Base-by-base conservation (phyloP, 2,797 vertebrate genomes). In the Pseudotriccus pelzelni region DNA sequence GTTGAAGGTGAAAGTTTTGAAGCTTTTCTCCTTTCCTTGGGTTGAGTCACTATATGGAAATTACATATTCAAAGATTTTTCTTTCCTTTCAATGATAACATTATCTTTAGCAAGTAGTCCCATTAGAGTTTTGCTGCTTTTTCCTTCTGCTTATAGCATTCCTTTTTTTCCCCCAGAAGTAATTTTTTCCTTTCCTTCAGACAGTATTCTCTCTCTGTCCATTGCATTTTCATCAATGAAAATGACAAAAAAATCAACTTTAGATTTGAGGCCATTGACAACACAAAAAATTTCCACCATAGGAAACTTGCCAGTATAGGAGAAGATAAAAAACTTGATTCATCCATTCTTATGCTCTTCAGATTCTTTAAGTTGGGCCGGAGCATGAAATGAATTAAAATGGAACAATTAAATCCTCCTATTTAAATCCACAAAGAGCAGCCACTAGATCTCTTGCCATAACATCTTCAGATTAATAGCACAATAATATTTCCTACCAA, bases 191-290 rank as follows among this genome's bases (percentile, higher is more conserved):
- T 76, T 73, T 64, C 6, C 12, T 53, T 76, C 9, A 68, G 46
- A 76, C 28, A 56, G 16, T 79, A 76, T 76, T 79, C 79, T 92
- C 27, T n/a, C 46, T 85, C 12, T 62, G 24, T 53, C 39, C 44
- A 18, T 49, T 70, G 34, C 6, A 46, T 94, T 95, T 94, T 83
- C 50, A 92, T 53, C 24, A 87, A 53, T 36, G 10, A 79, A 78
- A 79, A 90, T 49, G 23, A 56, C 79, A 68, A 89, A 90, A 90
- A 89, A 87, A 94, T 63, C 32, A 84, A 67, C 50, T 75, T 93
- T 77, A 86, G 47, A 53, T 87, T 70, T 73, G 69, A 81, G 44
- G 28, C 4, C 21, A 32, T 58, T 76, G 58, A 72, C 27, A 85
- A 47, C 12, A 66, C 27, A 37, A 75, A 78, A 83, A 27, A 78